Base-by-base conservation (phyloP, 2,113 vertebrate species). In the Centropus bengalensis region DNA sequence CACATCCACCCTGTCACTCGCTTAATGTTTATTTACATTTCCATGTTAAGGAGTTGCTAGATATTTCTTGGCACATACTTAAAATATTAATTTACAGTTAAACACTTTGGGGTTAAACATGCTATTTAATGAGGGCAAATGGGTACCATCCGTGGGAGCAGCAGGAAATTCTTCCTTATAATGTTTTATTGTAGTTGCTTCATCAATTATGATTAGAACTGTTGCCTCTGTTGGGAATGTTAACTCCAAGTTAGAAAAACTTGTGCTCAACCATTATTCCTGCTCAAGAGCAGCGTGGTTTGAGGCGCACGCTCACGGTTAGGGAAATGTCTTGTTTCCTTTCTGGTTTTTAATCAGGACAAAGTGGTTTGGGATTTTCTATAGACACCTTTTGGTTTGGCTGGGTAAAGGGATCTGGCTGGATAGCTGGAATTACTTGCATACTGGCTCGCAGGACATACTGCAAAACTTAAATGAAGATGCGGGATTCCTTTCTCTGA, bases 291-390 rank as follows among this genome's bases (percentile, higher is more conserved):
- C 40, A 51, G 23, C 0, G 0, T 30, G 38, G 52, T 64, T 63
- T 63, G 73, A 60, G 62, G 14, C n/a, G 30, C 14, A 0, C 0
- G 5, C 40, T 19, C 49, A 20, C 0, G 0, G 42, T 18, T 45
- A 40, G 21, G 42, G 62, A 60, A 75, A 27, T 42, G 36, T 42
- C 88, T 76, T 36, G 62, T 71, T 75, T 79, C 36, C 60, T 81
- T 67, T 36, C 55, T 36, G 0, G 1, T 40, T 56, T 58, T 78
- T 47, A 45, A 44, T 82, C 18, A 51, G 47, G 62, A n/a, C 44
- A 49, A 66, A 52, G 9, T 6, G 12, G 4, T 44, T 30, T 70
- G 36, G 26, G 47, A 3, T 14, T 36, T 51, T 44, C 1, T 49
- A 4, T 26, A 11, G 64, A 18, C 12, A 14, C 77, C 45, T 79